Evolutionary conservation across 64 coral and sea anemone genomes (phyloP).

Genomic region (Actinia tenebrosa): DNA sequence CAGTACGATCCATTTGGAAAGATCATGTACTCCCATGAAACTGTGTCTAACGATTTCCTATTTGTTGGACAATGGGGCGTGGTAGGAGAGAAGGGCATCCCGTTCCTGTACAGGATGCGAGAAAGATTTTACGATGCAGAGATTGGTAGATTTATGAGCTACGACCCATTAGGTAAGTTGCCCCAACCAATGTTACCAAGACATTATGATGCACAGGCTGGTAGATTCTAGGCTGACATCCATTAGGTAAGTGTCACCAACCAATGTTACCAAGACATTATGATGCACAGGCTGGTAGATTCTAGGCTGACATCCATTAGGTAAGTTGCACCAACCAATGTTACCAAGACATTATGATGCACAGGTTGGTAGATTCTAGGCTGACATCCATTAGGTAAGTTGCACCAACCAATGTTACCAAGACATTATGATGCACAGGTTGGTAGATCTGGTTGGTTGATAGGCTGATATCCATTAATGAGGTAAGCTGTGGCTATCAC

Average conservation of each 20-base stretch:
- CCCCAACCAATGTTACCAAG: background rate
- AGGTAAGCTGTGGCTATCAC: too few species aligned
- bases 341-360: too few species aligned
- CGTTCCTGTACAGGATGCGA: slow-evolving; percentile 63
- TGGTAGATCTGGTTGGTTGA: too few species aligned
- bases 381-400: too few species aligned
- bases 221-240: slow-evolving; percentile 25
- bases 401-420: too few species aligned
- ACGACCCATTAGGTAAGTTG: slow-evolving; percentile 64
- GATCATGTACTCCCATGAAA: slow-evolving; percentile 33
- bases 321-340: too few species aligned
- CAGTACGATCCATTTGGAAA: slow-evolving; percentile 67
- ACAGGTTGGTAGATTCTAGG: too few species aligned
- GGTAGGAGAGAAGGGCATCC: slow-evolving; percentile 35
- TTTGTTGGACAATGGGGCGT: slow-evolving; percentile 88
- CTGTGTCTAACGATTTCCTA: slow-evolving; percentile 48
- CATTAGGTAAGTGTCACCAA: slow-evolving; percentile 38
- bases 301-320: too few species aligned
- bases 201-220: slow-evolving; percentile 2
- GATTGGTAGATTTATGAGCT: slow-evolving; percentile 75
- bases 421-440: too few species aligned
- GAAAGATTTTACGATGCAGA: slow-evolving; percentile 60
- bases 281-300: too few species aligned
- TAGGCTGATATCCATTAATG: too few species aligned
- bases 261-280: too few species aligned